A percentile compares a stretch with the other conserved stretches of the same genome.
Conservation (phyloP, 2,888 invertebrate species). For the Torymus auratus region DNA sequence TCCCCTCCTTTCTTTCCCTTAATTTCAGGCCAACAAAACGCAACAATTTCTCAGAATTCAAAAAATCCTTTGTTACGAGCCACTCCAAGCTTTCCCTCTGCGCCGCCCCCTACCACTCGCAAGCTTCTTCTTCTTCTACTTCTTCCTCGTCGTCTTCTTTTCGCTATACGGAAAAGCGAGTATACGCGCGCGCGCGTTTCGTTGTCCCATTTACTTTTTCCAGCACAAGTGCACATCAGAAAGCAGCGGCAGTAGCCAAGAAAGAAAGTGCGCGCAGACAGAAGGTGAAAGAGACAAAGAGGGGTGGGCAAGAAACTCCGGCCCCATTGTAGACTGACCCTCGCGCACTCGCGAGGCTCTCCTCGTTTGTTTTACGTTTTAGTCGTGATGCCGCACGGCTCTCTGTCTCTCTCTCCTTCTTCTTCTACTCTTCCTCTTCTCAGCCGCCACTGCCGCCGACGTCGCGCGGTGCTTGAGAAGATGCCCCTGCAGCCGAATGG, state of each 20-base stretch:
- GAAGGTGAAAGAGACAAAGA: conserved; percentile 14
- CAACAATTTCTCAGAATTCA: conserved; percentile 10
- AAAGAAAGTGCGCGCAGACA: conserved; percentile 17
- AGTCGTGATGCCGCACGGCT: conserved; percentile 35
- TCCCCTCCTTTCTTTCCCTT: background rate
- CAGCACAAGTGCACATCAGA: conserved; percentile 47
- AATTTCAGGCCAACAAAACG: background rate
- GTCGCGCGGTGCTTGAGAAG: conserved; percentile 46
- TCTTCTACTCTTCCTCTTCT: conserved; percentile 35
- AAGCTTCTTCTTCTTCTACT: no score
- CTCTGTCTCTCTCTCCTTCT: conserved; percentile 26
- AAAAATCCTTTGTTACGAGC: conserved; percentile 17
- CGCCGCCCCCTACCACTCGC: no score
- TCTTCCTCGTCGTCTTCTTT: no score
- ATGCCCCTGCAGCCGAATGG: conserved; percentile 49
- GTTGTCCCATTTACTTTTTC: conserved; percentile 49
- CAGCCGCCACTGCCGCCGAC: conserved; percentile 46
- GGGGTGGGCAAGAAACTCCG: conserved; percentile 24
- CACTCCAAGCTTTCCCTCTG: no score
- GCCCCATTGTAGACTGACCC: conserved; percentile 56
- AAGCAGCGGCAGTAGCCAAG: background rate
- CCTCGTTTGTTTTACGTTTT: conserved; percentile 58
- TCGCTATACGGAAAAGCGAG: no score
- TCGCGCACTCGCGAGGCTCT: conserved; percentile 49
- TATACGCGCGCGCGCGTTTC: conserved; percentile 9